Base-by-base conservation (phyloP, 2,113 vertebrate genomes). In the Benitochromis conjunctus region DNA sequence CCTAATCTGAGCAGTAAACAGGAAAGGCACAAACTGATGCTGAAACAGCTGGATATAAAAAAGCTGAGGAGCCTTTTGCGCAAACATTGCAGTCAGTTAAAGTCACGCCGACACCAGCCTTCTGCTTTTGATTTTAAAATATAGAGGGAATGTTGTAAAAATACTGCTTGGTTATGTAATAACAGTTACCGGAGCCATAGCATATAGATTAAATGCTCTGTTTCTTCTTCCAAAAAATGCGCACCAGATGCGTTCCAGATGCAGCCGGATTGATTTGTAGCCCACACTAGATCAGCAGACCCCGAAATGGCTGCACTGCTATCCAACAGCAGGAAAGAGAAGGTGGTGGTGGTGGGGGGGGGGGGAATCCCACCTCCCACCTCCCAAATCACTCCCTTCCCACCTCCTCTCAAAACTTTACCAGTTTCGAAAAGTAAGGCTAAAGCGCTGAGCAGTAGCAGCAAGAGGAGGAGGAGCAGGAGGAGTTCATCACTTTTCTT, bases 161-260 rank as follows among this genome's bases (percentile, higher is more conserved):
- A 69, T 18, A 13, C 31, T 31, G 79, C 80, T 82, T 78, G 38
- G 41, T 86, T 80, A 46, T 86, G 64, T 43, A 88, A 69, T 19
- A 80, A 79, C 56, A 80, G 34, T 66, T 79, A 3, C 38, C 81
- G 34, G 19, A 85, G 29, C 64, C 82, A 60, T 85, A 80, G 16
- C 21, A 1, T 51, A 34, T 31, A 62, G 78, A 24, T 74, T 24
- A 71, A 85, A 86, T 56, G 38, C 56, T 84, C 38, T 19, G 43
- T 81, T 86, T 82, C 31, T 10, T 21, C 11, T 84, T 76, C 57
- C 69, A 91, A 84, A 82, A 80, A 91, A 85, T 92, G 92, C 1
- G 77, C 82, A 16, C 91, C 94, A 95, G 93, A 95, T 95, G 93
- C 88, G 82, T 46, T 79, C 88, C 93, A 88, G 90, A 89, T 91